Percentiles rank a stretch among this genome's conserved stretches.
phyloP scores from a whole-genome alignment of 2,888 invertebrate genomes.

The Scaptomyza cyrtandrae region DNA sequence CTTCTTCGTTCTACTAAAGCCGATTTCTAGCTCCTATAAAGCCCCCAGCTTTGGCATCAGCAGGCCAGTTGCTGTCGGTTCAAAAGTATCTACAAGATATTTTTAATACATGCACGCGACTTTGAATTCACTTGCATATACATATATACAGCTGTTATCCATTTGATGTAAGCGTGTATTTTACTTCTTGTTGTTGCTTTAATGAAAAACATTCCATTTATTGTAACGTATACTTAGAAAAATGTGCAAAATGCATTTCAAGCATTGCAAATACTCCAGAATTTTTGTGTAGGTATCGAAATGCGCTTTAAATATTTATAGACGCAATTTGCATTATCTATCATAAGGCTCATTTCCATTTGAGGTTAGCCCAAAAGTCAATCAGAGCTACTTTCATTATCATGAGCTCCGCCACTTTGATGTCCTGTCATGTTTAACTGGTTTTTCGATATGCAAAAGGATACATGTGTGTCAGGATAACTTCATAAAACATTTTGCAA shows the following conservation, averaged over 20 bases:
- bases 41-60: conserved; percentile 29
- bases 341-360: conserved; percentile 61
- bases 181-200: conserved; percentile 54
- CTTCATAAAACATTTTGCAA: conserved; percentile 57
- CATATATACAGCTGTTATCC: conserved; percentile 35
- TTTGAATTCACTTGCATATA: conserved; percentile 27
- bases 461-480: conserved; percentile 21
- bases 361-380: conserved; percentile 34
- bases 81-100: conserved; percentile 78
- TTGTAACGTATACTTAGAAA: conserved; percentile 22
- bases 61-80: conserved; percentile 21
- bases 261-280: background rate
- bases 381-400: conserved; percentile 55
- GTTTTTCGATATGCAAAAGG: conserved; percentile 35
- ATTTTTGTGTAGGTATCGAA: background rate
- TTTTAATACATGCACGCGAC: conserved; percentile 77
- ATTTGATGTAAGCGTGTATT: conserved; percentile 55
- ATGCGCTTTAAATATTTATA: conserved; percentile 62
- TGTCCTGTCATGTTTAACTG: conserved; percentile 69
- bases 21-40: conserved; percentile 65
- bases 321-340: conserved; percentile 40
- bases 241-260: conserved; percentile 62
- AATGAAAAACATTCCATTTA: conserved; percentile 69
- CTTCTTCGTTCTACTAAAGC: conserved; percentile 47
- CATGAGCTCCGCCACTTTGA: conserved; percentile 68